Conservation (phyloP, 1,140 invertebrate species). For the Hydropsyche tenuis region DNA sequence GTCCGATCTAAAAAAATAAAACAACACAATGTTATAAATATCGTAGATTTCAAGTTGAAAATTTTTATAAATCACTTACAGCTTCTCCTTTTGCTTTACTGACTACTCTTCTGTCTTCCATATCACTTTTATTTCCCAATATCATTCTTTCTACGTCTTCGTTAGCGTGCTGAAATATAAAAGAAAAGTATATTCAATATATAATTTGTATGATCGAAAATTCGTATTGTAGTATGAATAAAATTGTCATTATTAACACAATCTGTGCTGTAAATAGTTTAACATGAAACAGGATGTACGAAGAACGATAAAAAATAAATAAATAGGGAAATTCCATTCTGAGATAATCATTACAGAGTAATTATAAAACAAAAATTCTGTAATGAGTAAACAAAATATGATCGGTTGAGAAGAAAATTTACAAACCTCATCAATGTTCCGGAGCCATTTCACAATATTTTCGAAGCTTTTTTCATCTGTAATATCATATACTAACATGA, state of each 20-base stretch:
- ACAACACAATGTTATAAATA: neutral
- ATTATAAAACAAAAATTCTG: too few relatives aligned
- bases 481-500: constrained; percentile 99
- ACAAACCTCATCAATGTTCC: constrained; percentile 93
- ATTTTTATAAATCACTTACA: constrained; percentile 51
- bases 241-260: too few relatives aligned
- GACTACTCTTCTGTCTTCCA: constrained; percentile 89
- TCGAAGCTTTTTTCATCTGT: constrained; percentile 98
- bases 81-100: constrained; percentile 71
- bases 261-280: too few relatives aligned
- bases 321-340: too few relatives aligned
- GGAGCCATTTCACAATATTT: constrained; percentile 98
- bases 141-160: constrained; percentile 96
- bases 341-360: too few relatives aligned
- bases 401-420: neutral
- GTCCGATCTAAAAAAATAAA: constrained; percentile 65
- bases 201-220: too few relatives aligned
- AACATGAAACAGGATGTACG: neutral
- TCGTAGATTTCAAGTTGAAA: neutral
- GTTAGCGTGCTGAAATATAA: constrained; percentile 70
- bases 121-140: constrained; percentile 93
- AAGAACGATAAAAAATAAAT: neutral
- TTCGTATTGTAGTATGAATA: too few relatives aligned
- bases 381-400: neutral
- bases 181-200: too few relatives aligned